Evolutionary conservation across 2,113 vertebrate genomes (phyloP), one percentile per base, ranked within the genome.

Genomic region (Seriola dumerili): DNA sequence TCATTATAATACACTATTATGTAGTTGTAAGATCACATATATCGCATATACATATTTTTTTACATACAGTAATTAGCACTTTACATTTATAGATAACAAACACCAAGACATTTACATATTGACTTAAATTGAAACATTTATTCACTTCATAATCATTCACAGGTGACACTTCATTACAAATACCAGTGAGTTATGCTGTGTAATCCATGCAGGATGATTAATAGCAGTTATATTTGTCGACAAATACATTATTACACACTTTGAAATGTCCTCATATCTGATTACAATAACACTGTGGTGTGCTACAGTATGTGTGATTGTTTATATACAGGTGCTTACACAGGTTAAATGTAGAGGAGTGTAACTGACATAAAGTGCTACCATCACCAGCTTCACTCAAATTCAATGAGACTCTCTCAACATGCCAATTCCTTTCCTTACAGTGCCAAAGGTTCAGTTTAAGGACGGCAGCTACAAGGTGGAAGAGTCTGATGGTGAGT

Each of bases 371-470:
- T 23, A 7, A 46, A 46, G 5, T 46, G 40, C 5, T 58, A 5
- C 8, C 11, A 34, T 21, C 50, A 48, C 38, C 44, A 44, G 19
- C 34, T 63, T 74, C 52, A 55, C 29, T 63, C 3, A 71, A 61
- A 76, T 17, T 1, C 52, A 66, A 2, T 59, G 4, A 50, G 4
- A 68, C 25, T n/a, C 2, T 25, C 71, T 2, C 78, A 65, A 80
- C 44, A 19, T 4, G 0, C 4, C 32, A 8, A 19, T 72, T 23
- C 0, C 42, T 87, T 10, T 77, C 38, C 64, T 63, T 59, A 11
- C 80, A 96, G 96, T 96, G 85, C 96, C 95, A 21, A 96, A 94
- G 85, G 94, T 95, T 32, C 95, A 96, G 81, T 97, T 96, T 83
- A 96, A 96, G 80, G 94, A 96, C 34, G 72, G 91, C 8, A 82